phyloP scores from a whole-genome alignment of 2,113 vertebrate species.

The Ceyx margarethae region DNA sequence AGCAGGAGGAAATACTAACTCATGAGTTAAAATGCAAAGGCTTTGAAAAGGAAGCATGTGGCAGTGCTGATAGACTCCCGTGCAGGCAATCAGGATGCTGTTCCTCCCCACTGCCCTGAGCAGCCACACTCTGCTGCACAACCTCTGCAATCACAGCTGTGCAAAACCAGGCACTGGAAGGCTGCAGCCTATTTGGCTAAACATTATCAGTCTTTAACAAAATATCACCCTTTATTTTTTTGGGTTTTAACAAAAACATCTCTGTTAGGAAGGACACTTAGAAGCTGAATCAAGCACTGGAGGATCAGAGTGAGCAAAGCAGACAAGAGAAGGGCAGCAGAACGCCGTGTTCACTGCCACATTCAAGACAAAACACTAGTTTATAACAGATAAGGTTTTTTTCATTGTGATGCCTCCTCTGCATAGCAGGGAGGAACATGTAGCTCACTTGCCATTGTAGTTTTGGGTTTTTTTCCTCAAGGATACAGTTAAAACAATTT shows the following conservation, averaged over 20 bases:
- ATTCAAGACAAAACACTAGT: constrained; percentile 52
- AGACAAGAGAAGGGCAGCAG: constrained; percentile 34
- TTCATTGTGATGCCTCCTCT: constrained; percentile 16
- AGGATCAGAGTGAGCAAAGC: not conserved
- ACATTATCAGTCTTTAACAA: not conserved
- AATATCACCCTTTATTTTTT: not conserved
- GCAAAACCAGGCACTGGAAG: not conserved
- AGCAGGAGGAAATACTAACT: constrained; percentile 20
- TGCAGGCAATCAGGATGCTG: not conserved
- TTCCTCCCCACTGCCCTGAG: not conserved
- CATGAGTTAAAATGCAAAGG: not conserved
- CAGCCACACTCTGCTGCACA: not conserved
- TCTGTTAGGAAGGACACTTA: not conserved
- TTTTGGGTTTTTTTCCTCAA: constrained; percentile 37
- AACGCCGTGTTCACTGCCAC: constrained; percentile 31
- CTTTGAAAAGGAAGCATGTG: constrained; percentile 10
- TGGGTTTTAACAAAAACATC: not conserved
- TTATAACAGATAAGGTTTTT: constrained; percentile 68
- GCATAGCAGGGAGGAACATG: not conserved
- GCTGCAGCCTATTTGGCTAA: not conserved
- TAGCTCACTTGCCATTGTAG: not conserved
- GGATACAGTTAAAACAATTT: constrained; percentile 34
- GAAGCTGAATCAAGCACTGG: not conserved
- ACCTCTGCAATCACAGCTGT: not conserved
- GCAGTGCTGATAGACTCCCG: not conserved